Base-by-base conservation (phyloP, 2,888 invertebrate species). In the Miltochrista miniata region DNA sequence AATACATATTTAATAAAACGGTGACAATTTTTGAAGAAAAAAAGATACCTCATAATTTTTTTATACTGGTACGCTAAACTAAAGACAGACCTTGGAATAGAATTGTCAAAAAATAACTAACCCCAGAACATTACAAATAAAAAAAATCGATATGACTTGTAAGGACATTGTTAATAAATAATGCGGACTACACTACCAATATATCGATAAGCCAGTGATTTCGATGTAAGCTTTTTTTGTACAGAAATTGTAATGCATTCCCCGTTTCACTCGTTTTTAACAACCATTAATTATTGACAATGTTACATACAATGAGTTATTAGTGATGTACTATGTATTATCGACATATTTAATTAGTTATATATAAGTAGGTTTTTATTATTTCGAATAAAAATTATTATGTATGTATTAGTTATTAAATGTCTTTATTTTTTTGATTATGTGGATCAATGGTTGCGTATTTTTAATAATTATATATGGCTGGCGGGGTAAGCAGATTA, bases 311-410 rank as follows among this genome's bases (percentile, higher is more conserved):
- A 44, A 50, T 60, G 54, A 55, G 55, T 72, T 59, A 61, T 69
- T 68, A 73, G 77, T 74, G 70, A 72, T 76, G 67, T 71, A 72
- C 64, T 72, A 70, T 78, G 72, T 78, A 77, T 74, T 79, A 74
- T 72, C 64, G 67, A 24, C 18, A 24, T 24, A 68, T 53, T 51
- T 69, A 68, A 55, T 74, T 74, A 76, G 76, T 79, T 73, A 70
- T 65, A 61, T 68, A 63, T 68, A 58, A 66, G 54, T 64, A 58
- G 67, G 54, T 64, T 67, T 73, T 67, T 62, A 62, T 76, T 69
- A 66, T 72, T 71, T 77, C 72, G 71, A 78, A 74, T 79, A 72
- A 68, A n/a, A 68, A 51, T 48, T 45, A 70, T 62, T 74, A 63
- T 72, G 51, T 67, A 67, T 67, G 53, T 67, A 61, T 61, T 59